Base-by-base conservation (phyloP, 2,888 invertebrate genomes). In the Epirrhoe alternata region DNA sequence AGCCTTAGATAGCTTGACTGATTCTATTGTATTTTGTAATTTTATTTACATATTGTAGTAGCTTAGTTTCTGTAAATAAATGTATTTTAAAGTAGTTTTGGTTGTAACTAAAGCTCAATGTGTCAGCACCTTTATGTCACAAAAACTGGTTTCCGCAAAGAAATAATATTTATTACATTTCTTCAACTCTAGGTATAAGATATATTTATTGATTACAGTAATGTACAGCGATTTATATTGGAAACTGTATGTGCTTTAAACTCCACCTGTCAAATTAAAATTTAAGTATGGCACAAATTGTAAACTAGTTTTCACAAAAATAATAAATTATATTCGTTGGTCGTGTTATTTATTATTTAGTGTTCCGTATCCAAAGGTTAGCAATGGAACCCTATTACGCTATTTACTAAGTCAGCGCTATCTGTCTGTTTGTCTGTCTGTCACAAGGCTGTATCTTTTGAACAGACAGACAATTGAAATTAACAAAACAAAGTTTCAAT, bases 121-220 rank as follows among this genome's bases (percentile, higher is more conserved):
- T 38, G 10, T 38, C 38, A 10, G 10, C 7, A 33, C 33, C 38
- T 42, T 42, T 12, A 31, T 30, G 4, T 6, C 30, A 55, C 12
- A 38, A 33, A 55, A 54, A 52, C 60, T 52, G 45, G 60, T 60
- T 60, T 31, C 5, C n/a, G 12, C 12, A 42, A 42, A 42, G 12
- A 42, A 42, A 42, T 12, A 42, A 47, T 47, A 47, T 47, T 47
- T 47, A 47, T 47, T 47, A 7, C 14, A 16, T 47, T 47, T 47
- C 16, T 14, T 16, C 14, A 47, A 47, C 47, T 47, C 47, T 14
- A 14, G 45, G 10, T 10, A 10, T 38, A 47, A 24, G 6, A 16
- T 14, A 47, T 16, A 16, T 47, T 47, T 16, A 14, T 14, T 47
- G 14, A 5, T 14, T 47, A 47, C 3, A 24, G 24, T 24, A 45